phyloP scores from a whole-genome alignment of 2,113 vertebrate species.

The Morone saxatilis region DNA sequence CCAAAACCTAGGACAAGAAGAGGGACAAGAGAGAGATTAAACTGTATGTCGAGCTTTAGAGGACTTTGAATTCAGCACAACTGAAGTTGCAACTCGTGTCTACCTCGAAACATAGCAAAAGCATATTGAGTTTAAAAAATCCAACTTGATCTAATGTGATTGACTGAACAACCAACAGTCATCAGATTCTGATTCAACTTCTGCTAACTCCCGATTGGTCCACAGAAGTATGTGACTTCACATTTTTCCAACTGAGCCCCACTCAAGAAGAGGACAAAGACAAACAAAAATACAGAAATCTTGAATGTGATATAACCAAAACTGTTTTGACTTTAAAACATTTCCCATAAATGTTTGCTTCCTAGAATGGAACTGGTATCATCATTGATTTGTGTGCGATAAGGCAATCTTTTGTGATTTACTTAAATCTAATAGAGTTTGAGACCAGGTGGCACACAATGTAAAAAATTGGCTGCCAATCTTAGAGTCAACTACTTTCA shows the following conservation, averaged over 20 bases:
- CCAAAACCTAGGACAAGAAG: conserved; percentile 88
- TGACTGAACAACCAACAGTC: too few relatives aligned
- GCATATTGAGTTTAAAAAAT: too few relatives aligned
- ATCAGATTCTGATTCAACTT: too few relatives aligned
- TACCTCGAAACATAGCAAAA: background rate
- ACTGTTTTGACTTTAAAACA: background rate
- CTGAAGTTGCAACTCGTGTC: background rate
- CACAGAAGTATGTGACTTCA: too few relatives aligned
- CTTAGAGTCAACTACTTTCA: background rate
- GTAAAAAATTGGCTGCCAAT: background rate
- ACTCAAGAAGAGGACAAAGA: too few relatives aligned
- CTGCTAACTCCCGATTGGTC: too few relatives aligned
- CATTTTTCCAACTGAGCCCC: too few relatives aligned
- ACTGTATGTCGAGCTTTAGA: background rate
- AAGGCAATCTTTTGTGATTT: background rate
- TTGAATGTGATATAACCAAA: background rate
- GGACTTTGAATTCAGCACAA: background rate
- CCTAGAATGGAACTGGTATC: background rate
- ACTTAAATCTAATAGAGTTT: background rate
- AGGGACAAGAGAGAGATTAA: background rate
- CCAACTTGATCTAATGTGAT: too few relatives aligned
- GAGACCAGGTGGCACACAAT: background rate
- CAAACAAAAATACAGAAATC: too few relatives aligned
- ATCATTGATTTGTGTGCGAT: background rate
- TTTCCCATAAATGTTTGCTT: background rate